Conservation (phyloP, 2,797 vertebrate genomes). For the Arctocebus calabarensis region DNA sequence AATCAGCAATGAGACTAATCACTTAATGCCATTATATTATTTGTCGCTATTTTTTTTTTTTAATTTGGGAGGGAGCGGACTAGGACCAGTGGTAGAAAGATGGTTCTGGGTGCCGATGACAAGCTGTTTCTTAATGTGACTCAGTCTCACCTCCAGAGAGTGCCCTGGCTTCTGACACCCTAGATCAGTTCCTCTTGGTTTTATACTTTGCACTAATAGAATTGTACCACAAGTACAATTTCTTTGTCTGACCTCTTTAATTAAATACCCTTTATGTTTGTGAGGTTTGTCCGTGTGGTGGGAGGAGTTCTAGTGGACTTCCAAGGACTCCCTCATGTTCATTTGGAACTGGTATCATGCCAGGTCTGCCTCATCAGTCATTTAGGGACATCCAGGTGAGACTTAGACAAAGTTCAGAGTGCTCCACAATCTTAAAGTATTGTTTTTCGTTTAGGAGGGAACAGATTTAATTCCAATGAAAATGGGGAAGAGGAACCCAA, state of each 20-base stretch:
- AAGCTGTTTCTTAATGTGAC: too few species aligned
- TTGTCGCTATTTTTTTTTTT: neutral
- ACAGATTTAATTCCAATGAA: neutral
- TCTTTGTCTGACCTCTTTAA: neutral
- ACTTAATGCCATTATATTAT: neutral
- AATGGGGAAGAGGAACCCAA: neutral
- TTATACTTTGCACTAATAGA: neutral
- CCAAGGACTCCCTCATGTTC: neutral
- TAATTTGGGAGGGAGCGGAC: too few species aligned
- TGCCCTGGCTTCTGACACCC: neutral
- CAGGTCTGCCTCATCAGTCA: neutral
- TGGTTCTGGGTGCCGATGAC: too few species aligned
- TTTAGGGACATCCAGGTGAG: neutral
- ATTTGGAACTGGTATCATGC: neutral
- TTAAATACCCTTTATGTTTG: neutral
- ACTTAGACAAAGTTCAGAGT: neutral
- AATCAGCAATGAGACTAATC: neutral
- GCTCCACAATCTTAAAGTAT: neutral
- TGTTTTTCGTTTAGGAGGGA: neutral
- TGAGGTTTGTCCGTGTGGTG: neutral
- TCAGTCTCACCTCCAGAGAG: too few species aligned
- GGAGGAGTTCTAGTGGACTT: neutral
- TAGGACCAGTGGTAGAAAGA: too few species aligned
- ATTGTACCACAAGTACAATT: neutral
- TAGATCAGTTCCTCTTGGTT: neutral